Percentiles rank a stretch among this genome's conserved stretches.
Conservation (phyloP, 1,140 invertebrate genomes). For the Camponotus vicinus region DNA sequence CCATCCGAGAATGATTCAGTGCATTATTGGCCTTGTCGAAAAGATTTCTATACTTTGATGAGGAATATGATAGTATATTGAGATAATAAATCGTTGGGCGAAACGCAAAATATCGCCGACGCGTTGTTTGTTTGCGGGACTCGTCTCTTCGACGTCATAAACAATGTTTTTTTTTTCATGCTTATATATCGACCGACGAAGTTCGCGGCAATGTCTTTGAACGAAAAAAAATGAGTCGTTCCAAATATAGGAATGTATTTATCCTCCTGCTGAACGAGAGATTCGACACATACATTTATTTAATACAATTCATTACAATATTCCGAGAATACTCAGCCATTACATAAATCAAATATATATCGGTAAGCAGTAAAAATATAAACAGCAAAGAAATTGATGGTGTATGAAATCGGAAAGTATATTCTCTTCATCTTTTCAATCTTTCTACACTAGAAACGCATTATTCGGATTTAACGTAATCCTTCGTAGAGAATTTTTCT, state of each 20-base stretch:
- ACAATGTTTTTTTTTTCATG: not conserved
- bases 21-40: not conserved
- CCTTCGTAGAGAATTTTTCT: not conserved
- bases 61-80: not conserved
- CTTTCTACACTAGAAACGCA: not conserved
- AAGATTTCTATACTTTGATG: not conserved
- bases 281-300: too few species aligned
- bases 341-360: not conserved
- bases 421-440: not conserved
- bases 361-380: not conserved
- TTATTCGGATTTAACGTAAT: not conserved
- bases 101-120: conserved; percentile 1
- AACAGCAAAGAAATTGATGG: not conserved
- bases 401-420: not conserved
- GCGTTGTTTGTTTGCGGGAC: conserved; percentile 38
- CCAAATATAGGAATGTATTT: conserved; percentile 22
- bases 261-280: not conserved
- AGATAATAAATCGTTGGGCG: not conserved
- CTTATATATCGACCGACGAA: conserved; percentile 16
- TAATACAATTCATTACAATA: not conserved
- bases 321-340: not conserved
- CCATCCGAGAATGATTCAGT: not conserved
- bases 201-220: conserved; percentile 25
- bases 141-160: conserved; percentile 16
- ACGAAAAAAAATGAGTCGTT: conserved; percentile 38